phyloP scores from a whole-genome alignment of 2,113 vertebrate genomes.

The Phaetusa simplex region DNA sequence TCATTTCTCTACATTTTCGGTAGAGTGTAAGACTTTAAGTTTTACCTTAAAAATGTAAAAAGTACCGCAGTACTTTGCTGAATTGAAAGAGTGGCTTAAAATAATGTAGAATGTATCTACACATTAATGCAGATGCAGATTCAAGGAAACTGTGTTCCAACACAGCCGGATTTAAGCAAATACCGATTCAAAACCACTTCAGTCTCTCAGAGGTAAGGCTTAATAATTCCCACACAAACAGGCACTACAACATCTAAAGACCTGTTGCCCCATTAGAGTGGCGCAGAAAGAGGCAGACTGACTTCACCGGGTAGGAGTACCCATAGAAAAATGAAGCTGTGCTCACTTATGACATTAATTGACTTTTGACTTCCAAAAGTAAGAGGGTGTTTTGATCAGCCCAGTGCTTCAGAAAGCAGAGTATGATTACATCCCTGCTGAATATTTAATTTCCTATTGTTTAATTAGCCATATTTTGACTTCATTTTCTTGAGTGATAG shows the following conservation, averaged over 20 bases:
- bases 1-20: background rate
- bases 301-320: background rate
- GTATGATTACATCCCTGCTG: background rate
- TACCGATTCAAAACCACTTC: background rate
- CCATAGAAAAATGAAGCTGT: background rate
- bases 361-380: background rate
- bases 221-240: background rate
- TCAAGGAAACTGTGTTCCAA: background rate
- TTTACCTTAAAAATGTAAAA: background rate
- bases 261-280: background rate
- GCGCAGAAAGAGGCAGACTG: background rate
- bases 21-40: background rate
- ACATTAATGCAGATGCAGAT: background rate
- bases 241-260: background rate
- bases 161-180: background rate
- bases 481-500: background rate
- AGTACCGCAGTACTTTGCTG: background rate
- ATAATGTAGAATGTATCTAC: background rate
- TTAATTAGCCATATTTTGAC: background rate
- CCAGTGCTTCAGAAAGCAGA: background rate
- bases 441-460: background rate
- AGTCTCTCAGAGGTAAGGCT: background rate
- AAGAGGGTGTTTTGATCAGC: background rate
- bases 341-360: background rate
- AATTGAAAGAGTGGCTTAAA: background rate